Evolutionary conservation across 2,113 vertebrate genomes (phyloP), one percentile per base, ranked within the genome.

Genomic region (Paratilapia polleni): DNA sequence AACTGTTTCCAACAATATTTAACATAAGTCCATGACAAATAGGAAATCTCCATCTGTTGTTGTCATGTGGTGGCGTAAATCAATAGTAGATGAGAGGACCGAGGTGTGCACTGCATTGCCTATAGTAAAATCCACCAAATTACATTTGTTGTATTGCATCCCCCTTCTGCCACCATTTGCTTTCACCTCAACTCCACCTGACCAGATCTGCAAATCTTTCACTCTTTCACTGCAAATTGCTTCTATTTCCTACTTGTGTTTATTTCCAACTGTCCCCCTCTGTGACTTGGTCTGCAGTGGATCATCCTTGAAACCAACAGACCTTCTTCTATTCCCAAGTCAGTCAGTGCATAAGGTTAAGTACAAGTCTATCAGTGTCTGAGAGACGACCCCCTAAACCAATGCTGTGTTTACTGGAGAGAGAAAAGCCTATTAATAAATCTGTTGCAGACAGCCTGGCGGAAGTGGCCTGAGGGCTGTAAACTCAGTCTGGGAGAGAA

Each of bases 341-440:
- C 62, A 61, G 59, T 22, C 74, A 26, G 75, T n/a, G 82, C 78
- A 66, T 79, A 63, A 87, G 86, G 86, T 91, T 89, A 90, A 85
- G 91, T 64, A 83, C 87, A 84, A 93, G 89, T 90, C 92, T 78
- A 84, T 93, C 85, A 86, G 87, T 86, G 91, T 88, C 83, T 86
- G 88, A 89, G 90, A 57, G 88, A 86, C 77, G 61, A 89, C 84
- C 88, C 84, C 83, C 82, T 68, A 83, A 90, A 92, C 88, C 87
- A 87, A 70, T 47, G 77, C 84, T 87, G 89, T 93, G 91, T 93
- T 93, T 93, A 94, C 89, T 87, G 89, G 85, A 85, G 31, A 80
- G 88, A 89, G 90, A 91, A 91, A 88, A 92, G 88, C 87, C 92
- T 93, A 93, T 92, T 94, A 94, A 94, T 94, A 94, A 93, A 92